These are phyloP conservation scores for Caenorhabditis inopinata DNA, from an alignment of 1,140 invertebrate genomes.

Conservation along the genomic window DNA sequence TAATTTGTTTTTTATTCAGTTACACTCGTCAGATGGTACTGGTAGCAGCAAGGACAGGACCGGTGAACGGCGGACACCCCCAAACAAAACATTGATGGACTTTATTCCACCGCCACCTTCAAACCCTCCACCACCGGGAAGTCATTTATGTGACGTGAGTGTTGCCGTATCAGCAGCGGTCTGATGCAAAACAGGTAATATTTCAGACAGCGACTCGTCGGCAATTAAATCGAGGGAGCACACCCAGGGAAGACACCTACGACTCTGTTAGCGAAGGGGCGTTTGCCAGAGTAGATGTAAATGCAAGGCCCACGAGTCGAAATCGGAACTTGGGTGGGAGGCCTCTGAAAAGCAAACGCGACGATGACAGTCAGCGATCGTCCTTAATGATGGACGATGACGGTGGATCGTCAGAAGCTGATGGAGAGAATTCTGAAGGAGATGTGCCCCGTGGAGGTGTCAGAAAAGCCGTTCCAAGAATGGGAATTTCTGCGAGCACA, in stretches of 20 bases:
- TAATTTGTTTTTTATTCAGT: conserved; percentile 19
- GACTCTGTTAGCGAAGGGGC: conserved; percentile 35
- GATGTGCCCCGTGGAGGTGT: conserved; percentile 35
- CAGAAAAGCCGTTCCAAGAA: conserved; percentile 39
- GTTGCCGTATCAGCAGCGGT: neutral
- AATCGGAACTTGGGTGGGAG: conserved; percentile 36
- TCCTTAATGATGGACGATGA: conserved; percentile 52
- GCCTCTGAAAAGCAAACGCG: conserved; percentile 28
- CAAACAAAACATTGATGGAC: conserved; percentile 53
- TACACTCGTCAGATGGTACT: conserved; percentile 60
- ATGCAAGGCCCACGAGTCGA: conserved; percentile 22
- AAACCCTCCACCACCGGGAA: conserved; percentile 41
- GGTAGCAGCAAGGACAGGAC: conserved; percentile 48
- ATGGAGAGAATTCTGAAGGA: conserved; percentile 43
- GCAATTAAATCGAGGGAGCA: neutral
- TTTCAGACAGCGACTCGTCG: conserved; percentile 8
- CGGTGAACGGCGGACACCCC: conserved; percentile 43
- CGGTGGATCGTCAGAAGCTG: conserved; percentile 42
- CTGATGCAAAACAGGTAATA: neutral
- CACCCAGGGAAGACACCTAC: conserved; percentile 30
- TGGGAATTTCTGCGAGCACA: conserved; percentile 50
- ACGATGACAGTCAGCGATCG: conserved; percentile 51
- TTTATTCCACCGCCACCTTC: conserved; percentile 54
- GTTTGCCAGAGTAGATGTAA: neutral
- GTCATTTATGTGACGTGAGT: conserved; percentile 41